Conservation (phyloP, 2,888 invertebrate species). For the Tortrix viridana region DNA sequence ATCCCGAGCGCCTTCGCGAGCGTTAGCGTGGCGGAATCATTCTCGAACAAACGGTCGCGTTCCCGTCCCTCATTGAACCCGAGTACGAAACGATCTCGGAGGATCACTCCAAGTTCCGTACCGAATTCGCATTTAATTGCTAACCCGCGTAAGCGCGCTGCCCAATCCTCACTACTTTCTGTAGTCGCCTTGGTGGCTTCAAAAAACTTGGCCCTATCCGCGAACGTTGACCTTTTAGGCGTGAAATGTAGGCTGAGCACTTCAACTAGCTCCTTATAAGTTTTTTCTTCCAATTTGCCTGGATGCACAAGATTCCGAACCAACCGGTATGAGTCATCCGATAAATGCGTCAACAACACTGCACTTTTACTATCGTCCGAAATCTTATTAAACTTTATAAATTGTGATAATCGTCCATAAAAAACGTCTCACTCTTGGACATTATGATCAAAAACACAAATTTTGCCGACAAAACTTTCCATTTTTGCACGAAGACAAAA, state of each 20-base stretch:
- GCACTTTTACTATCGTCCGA: too few species aligned
- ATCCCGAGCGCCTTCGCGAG: constrained; percentile 16
- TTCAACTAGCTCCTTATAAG: background rate
- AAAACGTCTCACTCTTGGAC: too few species aligned
- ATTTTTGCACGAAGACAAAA: too few species aligned
- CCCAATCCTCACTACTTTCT: constrained; percentile 23
- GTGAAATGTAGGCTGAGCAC: constrained; percentile 7
- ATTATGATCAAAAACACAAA: too few species aligned
- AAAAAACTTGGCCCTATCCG: constrained; percentile 17
- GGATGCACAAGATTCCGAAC: constrained; percentile 16
- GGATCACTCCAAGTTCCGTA: constrained; percentile 1
- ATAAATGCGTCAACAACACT: too few species aligned
- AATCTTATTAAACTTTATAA: too few species aligned
- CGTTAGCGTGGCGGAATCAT: background rate
- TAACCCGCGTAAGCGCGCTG: constrained; percentile 25
- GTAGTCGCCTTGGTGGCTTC: background rate
- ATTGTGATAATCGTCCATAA: too few species aligned
- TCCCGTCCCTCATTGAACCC: constrained; percentile 6
- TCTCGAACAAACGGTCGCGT: constrained; percentile 15
- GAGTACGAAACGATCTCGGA: constrained; percentile 13
- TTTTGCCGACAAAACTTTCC: too few species aligned
- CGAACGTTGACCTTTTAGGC: constrained; percentile 14
- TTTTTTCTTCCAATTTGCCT: background rate
- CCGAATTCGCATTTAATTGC: constrained; percentile 27
- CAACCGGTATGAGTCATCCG: constrained; percentile 22